Evolutionary conservation across 2,113 vertebrate genomes (phyloP), one percentile per base, ranked within the genome.

Genomic region (Thalassoma bifasciatum): DNA sequence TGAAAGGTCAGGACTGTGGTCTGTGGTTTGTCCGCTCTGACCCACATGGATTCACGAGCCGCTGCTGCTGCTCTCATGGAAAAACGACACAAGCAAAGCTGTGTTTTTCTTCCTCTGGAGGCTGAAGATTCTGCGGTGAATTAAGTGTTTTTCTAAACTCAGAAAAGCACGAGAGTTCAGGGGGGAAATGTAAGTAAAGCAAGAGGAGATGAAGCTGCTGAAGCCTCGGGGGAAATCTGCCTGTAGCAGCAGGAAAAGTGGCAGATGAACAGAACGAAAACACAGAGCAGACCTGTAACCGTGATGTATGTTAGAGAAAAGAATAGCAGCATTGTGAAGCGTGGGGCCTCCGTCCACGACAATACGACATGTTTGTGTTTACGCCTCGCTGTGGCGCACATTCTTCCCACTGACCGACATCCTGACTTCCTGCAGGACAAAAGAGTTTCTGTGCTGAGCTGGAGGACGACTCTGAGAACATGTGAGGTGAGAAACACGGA

Each of bases 311-410:
- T 23, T 23, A 1, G 50, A 1, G 4, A 2, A 21, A 21, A 44
- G 70, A 80, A 68, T 0, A 66, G 51, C 59, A 0, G 60, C 61
- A 21, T 65, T 72, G 79, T 80, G 68, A 0, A 2, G 76, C 62
- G 49, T 24, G 0, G 26, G 36, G 17, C 8, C 10, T 38, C 2
- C 47, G 38, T n/a, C 64, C 0, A 21, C 6, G 10, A 40, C 52
- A 10, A 50, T 23, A 21, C 24, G 72, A 60, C 58, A 65, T 65
- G 66, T 88, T 88, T 84, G 81, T 65, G 78, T 84, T 84, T 58
- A 73, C 77, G 77, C 75, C 73, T 67, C n/a, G 46, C 59, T 66
- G 50, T 42, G 44, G 14, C 34, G 22, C 49, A 17, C 13, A 3
- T 30, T 81, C 56, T 22, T 64, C 67, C 79, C 21, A 1, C 69